phyloP scores from a whole-genome alignment of 2,888 invertebrate genomes.

The Punctoribates punctum region DNA sequence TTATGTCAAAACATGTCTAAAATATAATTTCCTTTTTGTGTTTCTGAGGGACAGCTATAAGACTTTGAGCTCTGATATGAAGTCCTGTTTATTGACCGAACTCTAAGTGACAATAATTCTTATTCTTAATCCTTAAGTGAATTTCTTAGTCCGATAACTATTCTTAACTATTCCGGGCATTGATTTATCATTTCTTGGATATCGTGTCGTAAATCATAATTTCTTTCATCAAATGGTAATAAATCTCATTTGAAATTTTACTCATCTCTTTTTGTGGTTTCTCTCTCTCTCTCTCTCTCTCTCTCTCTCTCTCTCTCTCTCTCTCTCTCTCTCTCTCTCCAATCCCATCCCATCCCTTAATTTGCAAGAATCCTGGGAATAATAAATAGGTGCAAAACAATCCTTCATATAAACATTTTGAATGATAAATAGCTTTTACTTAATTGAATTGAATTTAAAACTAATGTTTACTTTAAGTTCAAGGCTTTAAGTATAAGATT shows the following conservation, averaged over 20 bases:
- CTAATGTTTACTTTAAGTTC: background rate
- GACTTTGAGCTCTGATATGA: background rate
- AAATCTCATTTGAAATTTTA: background rate
- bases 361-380: no score
- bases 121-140: slow-evolving; percentile 3
- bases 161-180: background rate
- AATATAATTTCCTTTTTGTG: slow-evolving; percentile 16
- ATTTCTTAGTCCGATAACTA: slow-evolving; percentile 9
- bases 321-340: no score
- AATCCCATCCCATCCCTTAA: no score
- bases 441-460: background rate
- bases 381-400: no score
- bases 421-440: no score
- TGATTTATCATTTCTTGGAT: background rate
- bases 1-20: slow-evolving; percentile 23
- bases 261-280: no score
- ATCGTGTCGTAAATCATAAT: no score
- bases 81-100: background rate
- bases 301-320: no score
- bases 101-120: slow-evolving; percentile 1
- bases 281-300: no score
- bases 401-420: no score
- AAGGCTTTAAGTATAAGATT: background rate
- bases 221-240: background rate
- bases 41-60: background rate